Base-by-base conservation (phyloP, 2,797 vertebrate species). In the Mormyrops boulengeri region DNA sequence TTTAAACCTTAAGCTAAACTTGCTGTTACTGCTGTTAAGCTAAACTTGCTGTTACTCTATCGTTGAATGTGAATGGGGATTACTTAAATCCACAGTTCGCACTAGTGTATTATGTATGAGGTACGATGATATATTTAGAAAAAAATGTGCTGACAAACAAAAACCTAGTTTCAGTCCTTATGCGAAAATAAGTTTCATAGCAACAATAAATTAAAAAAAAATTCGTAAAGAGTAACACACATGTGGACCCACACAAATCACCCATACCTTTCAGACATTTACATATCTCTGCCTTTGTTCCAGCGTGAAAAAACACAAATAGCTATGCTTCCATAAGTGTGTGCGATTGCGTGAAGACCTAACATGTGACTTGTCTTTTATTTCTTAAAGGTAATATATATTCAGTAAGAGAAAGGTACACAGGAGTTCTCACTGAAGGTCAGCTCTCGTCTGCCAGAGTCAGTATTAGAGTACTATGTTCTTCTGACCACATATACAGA, bases 1-100 rank as follows among this genome's bases (percentile, higher is more conserved):
- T 87, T 38, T 19, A 87, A 55, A 57, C 26, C 52, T 87, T 50
- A 55, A 89, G 34, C 17, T 50, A 82, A 77, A 88, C 87, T 47
- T 88, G 57, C 87, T 30, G 44, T 44, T 41, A 11, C 60, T 88
- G 55, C n/a, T 0, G 49, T 88, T 88, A 12, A 88, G 49, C 0
- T 49, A 80, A 77, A 89, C 62, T 49, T 88, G 60, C 62, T 52
- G 44, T 47, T 66, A 57, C 57, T 9, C 17, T 87, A 34, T 19
- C 4, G 52, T 57, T 87, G 30, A 86, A 49, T 12, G 34, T 66
- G 26, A 52, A 30, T 87, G 26, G 17, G 26, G 52, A 87, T 87
- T 38, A 57, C 30, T 7, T 38, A 57, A 55, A 38, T 30, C 34
- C 30, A 87, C 85, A 87, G 17, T 38, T 80, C 4, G n/a, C 34